Evolutionary conservation across 1,140 invertebrate genomes (phyloP).

Genomic region (Vollenhovia emeryi): DNA sequence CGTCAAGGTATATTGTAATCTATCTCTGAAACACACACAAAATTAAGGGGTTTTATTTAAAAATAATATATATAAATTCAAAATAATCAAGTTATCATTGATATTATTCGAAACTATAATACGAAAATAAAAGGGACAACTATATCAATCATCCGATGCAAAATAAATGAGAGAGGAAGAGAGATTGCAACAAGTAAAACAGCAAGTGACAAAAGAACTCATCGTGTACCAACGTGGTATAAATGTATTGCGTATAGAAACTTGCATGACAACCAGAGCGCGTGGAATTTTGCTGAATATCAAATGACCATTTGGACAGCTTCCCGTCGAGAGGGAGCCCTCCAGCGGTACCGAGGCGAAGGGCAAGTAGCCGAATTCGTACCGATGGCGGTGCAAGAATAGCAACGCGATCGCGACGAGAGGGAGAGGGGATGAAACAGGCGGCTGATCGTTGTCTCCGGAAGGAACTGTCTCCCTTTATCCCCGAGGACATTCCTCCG

Average conservation of each 20-base stretch:
- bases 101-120: not conserved
- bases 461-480: slow-evolving; percentile 77
- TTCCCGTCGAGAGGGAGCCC: not conserved
- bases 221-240: not conserved
- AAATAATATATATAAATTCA: not conserved
- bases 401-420: slow-evolving; percentile 37
- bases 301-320: not conserved
- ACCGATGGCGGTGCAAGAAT: slow-evolving; percentile 29
- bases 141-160: not conserved
- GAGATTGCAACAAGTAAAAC: not conserved
- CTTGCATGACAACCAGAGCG: not conserved
- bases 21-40: slow-evolving; percentile 3
- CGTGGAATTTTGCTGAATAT: slow-evolving; percentile 17
- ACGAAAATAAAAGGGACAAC: not conserved
- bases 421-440: slow-evolving; percentile 58
- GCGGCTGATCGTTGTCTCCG: slow-evolving; percentile 74
- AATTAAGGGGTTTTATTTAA: not conserved
- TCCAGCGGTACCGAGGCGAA: not conserved
- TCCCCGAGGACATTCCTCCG: slow-evolving; percentile 70
- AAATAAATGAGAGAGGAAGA: too few species aligned
- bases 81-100: not conserved
- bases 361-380: slow-evolving; percentile 53
- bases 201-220: not conserved
- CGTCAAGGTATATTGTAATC: slow-evolving; percentile 20
- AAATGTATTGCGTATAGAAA: not conserved